Evolutionary conservation across 2,797 vertebrate species (phyloP), one percentile per base, ranked within the genome.

Genomic region (Capromys pilorides): DNA sequence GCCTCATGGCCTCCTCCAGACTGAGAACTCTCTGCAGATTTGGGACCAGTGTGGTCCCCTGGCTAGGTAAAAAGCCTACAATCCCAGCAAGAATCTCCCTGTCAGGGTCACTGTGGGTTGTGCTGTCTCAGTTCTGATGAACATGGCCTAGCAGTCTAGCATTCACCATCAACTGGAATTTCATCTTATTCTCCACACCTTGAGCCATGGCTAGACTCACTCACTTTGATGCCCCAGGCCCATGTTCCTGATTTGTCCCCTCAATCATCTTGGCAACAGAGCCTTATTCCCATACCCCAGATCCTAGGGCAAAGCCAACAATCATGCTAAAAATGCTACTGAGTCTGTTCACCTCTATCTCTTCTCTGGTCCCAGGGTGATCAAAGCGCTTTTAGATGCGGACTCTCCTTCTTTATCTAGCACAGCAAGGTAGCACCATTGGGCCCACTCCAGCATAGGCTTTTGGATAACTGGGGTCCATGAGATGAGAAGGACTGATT

Each of bases 391-490:
- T 92, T 87, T 61, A 95, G 54, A 80, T 16, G 11, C 41, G 5
- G 5, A 75, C n/a, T 88, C 81, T 96, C 84, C n/a, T 39, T 57
- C 67, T 45, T 71, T 73, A 82, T 45, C 11, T 96, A 96, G 96
- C 85, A 78, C 94, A 57, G 57, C 87, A 22, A 81, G 82, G 83
- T 95, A 86, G 94, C 39, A 93, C 45, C 91, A 85, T 2, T 82
- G 80, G 14, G 18, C 36, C 67, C 22, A 82, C 24, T 62, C 88
- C 59, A 62, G 95, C 95, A 73, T 51, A 89, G 45, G 41, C 96
- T 96, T 93, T 92, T 54, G 97, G 84, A 81, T 77, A 77, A 83
- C 62, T 54, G 31, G 92, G 91, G 59, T 62, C 85, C 67, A 75
- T 39, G 82, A 64, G 73, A 96, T 49, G 80, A 88, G 41, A 41